phyloP scores from a whole-genome alignment of 2,113 vertebrate species.

The Cottus gobio region DNA sequence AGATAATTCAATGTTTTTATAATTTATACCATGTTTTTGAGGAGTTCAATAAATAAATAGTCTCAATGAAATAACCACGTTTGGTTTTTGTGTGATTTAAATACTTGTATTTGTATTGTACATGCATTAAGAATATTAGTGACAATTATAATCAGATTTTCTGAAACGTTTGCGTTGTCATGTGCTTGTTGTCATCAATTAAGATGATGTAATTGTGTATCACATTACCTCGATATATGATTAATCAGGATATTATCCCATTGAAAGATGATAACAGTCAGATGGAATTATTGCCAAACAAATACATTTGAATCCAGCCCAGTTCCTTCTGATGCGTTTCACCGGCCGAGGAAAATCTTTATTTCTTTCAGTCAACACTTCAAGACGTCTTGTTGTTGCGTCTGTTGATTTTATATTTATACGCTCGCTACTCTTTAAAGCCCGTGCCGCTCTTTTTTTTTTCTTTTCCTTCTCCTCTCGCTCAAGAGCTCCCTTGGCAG shows the following conservation, averaged over 20 bases:
- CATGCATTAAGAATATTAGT: background rate
- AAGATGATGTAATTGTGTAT: background rate
- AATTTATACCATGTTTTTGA: background rate
- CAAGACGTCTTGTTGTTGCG: background rate
- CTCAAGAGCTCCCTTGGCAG: conserved; percentile 30
- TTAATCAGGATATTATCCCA: background rate
- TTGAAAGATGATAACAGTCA: too few relatives aligned
- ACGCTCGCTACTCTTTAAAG: background rate
- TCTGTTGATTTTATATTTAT: conserved; percentile 9
- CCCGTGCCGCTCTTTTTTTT: background rate
- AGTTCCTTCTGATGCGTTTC: background rate
- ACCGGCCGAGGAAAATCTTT: background rate
- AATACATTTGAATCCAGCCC: background rate
- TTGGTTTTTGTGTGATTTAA: background rate
- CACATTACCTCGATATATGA: background rate
- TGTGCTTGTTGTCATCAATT: too few relatives aligned
- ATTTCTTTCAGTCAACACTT: background rate
- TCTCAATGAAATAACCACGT: too few relatives aligned
- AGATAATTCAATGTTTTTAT: background rate
- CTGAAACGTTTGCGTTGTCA: too few relatives aligned
- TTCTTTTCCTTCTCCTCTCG: background rate
- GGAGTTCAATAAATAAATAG: background rate
- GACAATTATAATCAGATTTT: background rate
- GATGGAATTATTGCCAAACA: background rate
- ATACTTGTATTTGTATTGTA: too few relatives aligned